phyloP scores from a whole-genome alignment of 2,113 vertebrate species.

The Grantiella picta region DNA sequence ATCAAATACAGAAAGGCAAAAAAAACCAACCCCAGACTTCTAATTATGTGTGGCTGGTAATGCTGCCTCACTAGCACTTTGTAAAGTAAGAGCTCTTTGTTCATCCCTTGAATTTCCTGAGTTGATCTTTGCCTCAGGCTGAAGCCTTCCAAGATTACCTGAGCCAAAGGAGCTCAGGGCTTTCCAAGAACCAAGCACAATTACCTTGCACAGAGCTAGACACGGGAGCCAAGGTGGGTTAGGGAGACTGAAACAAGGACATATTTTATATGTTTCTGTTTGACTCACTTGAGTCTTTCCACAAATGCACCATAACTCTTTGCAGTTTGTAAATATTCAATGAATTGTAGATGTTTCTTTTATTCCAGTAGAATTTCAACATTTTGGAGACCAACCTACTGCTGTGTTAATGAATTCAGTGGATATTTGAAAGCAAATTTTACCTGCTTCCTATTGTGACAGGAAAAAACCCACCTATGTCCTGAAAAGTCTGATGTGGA shows the following conservation, averaged over 20 bases:
- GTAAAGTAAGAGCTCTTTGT: not conserved
- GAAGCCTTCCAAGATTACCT: not conserved
- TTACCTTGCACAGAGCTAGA: not conserved
- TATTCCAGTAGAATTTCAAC: not conserved
- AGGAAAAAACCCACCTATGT: not conserved
- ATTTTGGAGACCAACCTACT: not conserved
- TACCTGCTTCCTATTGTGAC: not conserved
- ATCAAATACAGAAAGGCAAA: not conserved
- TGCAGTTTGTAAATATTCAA: not conserved
- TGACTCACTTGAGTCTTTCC: not conserved
- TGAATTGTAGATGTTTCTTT: fast-evolving
- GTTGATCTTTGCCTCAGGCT: not conserved
- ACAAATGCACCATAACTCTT: not conserved
- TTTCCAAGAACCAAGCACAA: not conserved
- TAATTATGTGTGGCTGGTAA: not conserved
- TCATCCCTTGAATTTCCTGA: not conserved
- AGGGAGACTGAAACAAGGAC: not conserved
- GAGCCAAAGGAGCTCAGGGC: not conserved
- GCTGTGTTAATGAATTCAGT: not conserved
- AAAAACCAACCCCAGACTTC: not conserved
- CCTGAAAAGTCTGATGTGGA: not conserved
- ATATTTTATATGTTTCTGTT: not conserved
- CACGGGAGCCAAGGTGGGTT: not conserved
- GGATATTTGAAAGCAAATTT: not conserved
- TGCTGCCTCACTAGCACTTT: not conserved